Evolutionary conservation across 2,113 vertebrate genomes (phyloP), one percentile per base, ranked within the genome.

Genomic region (Rana temporaria): DNA sequence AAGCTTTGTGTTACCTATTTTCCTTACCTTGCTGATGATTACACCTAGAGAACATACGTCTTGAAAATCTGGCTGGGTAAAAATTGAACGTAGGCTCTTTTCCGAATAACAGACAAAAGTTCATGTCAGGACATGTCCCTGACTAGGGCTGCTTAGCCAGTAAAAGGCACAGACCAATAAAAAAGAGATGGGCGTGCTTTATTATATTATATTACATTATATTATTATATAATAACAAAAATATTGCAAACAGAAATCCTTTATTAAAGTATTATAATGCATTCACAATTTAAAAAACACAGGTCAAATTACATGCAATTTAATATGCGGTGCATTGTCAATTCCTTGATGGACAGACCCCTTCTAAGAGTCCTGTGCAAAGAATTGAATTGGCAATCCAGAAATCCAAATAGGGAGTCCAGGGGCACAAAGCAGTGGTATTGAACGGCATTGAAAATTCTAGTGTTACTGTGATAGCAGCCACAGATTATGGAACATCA

Each of bases 111-210:
- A 76, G 59, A 63, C 38, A 38, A 63, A 63, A 63, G 73, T 55
- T 71, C 69, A 71, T 56, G 69, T 71, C 69, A 71, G 69, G 69
- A 52, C 69, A 71, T 55, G 52, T 62, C 53, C 57, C 71, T n/a
- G 12, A 24, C 53, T 59, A 24, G 4, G 32, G 16, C 53, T 34
- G 22, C 24, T 16, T 8, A 18, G 22, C 7, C 26, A 72, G 24
- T 72, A 48, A 72, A 72, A 72, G 69, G 18, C 11, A 56, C n/a
- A 53, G 34, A 32, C 65, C 64, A 48, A 48, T 12, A 48, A 1
- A 48, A 48, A 48, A 48, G 18, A 26, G 20, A 64, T n/a, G 26
- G 63, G n/a, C 8, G 11, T 48, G 11, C 42, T 48, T 48, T 48
- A 34, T 34, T 16, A 19, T 67, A 67, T 34, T 18, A 67, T 67